Base-by-base conservation (phyloP, 2,113 vertebrate genomes). In the Myodes glareolus region DNA sequence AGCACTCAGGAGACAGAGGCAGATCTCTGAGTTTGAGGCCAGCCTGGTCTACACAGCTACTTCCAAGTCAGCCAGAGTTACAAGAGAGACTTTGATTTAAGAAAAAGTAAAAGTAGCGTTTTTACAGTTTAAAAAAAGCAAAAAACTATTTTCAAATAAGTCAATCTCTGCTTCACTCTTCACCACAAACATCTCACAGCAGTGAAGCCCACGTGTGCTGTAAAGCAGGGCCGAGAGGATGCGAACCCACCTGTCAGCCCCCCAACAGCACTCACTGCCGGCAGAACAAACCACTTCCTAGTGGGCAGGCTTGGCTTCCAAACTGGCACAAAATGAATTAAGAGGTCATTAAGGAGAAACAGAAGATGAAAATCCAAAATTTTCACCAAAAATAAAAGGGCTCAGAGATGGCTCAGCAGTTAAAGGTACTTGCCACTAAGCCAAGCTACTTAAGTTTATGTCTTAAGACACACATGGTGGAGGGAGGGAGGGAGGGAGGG, bases 111-210 rank as follows among this genome's bases (percentile, higher is more conserved):
- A 47, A 13, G 45, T 17, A 45, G 17, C 33, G 4, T 50, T 36
- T 88, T 21, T n/a, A 88, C 9, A 21, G 47, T 52, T 88, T 85
- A 67, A 65, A 29, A 88, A n/a, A 25, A 88, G n/a, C 33, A 17
- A 87, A 87, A 25, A 52, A 16, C 45, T 7, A 67, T 76, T 88
- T 84, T 33, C 78, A 81, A 88, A 65, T 31, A 87, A 92, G 31
- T 58, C 70, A 89, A 82, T 92, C 75, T 95, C 94, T 92, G 68
- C 47, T 92, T 84, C 96, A 92, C 73, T 92, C 70, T 90, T 78
- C 90, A 87, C 25, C 39, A 90, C 88, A 90, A 90, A 89, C 29
- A 36, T 81, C 61, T 23, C 87, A 94, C 77, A 50, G 78, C 0
- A 89, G 80, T 50, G 36, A 88, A 84, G 52, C 89, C 25, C 12